Percentiles rank a stretch among this genome's conserved stretches.
Conservation (phyloP, 2,113 vertebrate genomes). For the Rattus norvegicus region DNA sequence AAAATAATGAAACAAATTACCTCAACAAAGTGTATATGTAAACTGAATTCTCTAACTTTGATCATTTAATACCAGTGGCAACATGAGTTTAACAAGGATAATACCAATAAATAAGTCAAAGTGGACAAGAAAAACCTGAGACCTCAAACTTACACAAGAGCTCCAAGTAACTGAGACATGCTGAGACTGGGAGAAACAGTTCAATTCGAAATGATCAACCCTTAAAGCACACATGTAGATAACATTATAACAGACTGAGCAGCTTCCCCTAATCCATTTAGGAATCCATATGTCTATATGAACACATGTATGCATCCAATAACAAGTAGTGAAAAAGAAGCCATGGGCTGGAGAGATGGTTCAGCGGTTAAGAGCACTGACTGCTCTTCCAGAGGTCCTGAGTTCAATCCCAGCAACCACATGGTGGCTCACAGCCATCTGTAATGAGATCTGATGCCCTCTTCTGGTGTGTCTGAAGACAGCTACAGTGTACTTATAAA, state of each 20-base stretch:
- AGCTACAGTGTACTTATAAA: too few relatives aligned
- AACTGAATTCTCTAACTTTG: background rate
- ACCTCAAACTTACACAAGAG: background rate
- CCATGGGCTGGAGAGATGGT: too few relatives aligned
- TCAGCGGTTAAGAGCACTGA: too few relatives aligned
- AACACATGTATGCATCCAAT: background rate
- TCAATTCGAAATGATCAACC: background rate
- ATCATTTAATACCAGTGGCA: background rate
- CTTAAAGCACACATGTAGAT: background rate
- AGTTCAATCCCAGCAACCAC: too few relatives aligned
- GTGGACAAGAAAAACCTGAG: background rate
- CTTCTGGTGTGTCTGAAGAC: too few relatives aligned
- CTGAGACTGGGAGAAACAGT: background rate
- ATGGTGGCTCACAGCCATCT: too few relatives aligned
- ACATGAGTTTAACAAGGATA: background rate
- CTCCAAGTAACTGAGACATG: background rate
- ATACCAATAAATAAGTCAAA: background rate
- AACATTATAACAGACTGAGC: background rate
- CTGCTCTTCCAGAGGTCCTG: too few relatives aligned
- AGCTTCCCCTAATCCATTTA: background rate
- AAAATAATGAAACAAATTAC: background rate
- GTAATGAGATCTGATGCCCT: too few relatives aligned
- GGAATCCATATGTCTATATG: background rate
- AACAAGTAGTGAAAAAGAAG: background rate
- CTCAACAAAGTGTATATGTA: background rate